phyloP scores from a whole-genome alignment of 2,113 vertebrate genomes.

The Catharus minimus region DNA sequence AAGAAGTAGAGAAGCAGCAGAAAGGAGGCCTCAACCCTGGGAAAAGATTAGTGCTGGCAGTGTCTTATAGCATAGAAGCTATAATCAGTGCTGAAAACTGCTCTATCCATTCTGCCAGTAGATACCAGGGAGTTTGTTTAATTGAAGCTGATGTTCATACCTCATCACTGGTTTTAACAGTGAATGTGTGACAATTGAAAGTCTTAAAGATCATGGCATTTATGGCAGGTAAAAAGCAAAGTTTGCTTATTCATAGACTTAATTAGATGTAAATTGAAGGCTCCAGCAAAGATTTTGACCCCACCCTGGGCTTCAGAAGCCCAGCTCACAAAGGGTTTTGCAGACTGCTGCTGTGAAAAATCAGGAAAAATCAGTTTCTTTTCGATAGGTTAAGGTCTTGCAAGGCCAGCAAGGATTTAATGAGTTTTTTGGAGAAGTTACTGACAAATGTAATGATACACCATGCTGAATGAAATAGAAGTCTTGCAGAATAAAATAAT shows the following conservation, averaged over 20 bases:
- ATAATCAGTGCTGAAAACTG: not conserved
- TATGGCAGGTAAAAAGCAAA: not conserved
- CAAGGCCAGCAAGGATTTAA: conserved; percentile 88
- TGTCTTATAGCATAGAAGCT: not conserved
- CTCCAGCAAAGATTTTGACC: conserved; percentile 79
- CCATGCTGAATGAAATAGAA: not conserved
- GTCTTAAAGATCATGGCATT: not conserved
- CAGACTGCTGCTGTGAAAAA: conserved; percentile 86
- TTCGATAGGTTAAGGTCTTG: conserved; percentile 83
- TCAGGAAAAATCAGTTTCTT: conserved; percentile 81
- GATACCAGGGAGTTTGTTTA: not conserved
- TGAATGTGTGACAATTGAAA: not conserved
- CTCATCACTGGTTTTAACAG: not conserved
- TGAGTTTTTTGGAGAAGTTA: conserved; percentile 86
- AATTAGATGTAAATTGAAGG: conserved; percentile 45
- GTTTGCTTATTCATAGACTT: conserved; percentile 4
- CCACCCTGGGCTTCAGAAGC: conserved; percentile 84
- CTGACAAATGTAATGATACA: conserved; percentile 86
- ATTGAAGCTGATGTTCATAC: not conserved
- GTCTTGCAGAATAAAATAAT: not conserved
- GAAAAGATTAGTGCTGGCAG: not conserved
- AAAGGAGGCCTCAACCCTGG: not conserved
- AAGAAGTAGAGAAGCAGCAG: not conserved
- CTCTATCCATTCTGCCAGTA: not conserved
- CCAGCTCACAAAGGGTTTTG: conserved; percentile 84